Evolutionary conservation across 1,140 invertebrate genomes (phyloP).

Genomic region (Mamestra configurata): DNA sequence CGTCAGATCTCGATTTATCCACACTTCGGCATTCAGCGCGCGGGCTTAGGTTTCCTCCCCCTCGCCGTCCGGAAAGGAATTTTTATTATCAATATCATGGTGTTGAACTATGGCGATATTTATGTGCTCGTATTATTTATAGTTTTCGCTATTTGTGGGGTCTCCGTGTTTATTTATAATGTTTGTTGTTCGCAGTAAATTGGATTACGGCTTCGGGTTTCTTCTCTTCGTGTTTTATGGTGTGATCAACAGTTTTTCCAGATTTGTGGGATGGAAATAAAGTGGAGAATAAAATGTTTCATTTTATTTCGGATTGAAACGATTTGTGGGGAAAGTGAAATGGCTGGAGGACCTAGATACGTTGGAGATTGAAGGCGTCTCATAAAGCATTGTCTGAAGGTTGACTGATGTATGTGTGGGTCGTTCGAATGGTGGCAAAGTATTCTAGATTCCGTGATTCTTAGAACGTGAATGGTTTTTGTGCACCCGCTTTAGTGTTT

Average conservation of each 20-base stretch:
- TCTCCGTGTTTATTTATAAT: constrained; percentile 48
- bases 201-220: constrained; percentile 47
- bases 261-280: constrained; percentile 51
- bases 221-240: constrained; percentile 43
- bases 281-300: constrained; percentile 46
- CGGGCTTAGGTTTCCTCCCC: constrained; percentile 39
- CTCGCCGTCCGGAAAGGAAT: constrained; percentile 52
- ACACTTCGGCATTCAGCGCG: constrained; percentile 48
- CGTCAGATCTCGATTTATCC: constrained; percentile 15
- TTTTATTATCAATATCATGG: constrained; percentile 67
- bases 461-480: not conserved
- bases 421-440: not conserved
- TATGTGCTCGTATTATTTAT: constrained; percentile 64
- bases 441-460: not conserved
- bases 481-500: not conserved
- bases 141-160: constrained; percentile 50
- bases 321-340: constrained; percentile 32
- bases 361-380: constrained; percentile 20
- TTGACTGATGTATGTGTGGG: not conserved
- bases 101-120: constrained; percentile 53
- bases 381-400: constrained; percentile 30
- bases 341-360: constrained; percentile 14
- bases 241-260: constrained; percentile 47
- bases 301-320: constrained; percentile 49
- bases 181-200: constrained; percentile 52